These are phyloP conservation scores for Tetrax tetrax DNA, from an alignment of 2,113 vertebrate species.

Conservation along the genomic window DNA sequence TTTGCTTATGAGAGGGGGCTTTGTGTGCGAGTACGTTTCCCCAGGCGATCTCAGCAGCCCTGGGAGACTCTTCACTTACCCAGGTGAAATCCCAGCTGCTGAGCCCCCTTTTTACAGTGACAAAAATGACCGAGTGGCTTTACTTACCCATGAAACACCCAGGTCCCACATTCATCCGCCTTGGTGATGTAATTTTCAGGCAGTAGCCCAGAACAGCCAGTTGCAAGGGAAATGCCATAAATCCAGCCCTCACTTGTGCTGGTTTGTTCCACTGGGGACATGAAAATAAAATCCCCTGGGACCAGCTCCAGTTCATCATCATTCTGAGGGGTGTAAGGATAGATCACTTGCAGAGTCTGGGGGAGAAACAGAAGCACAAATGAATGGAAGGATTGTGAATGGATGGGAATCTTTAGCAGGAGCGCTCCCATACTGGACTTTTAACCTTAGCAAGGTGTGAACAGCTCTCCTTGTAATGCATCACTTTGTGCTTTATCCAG, in stretches of 20 bases:
- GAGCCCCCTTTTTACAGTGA: background rate
- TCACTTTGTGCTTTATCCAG: background rate
- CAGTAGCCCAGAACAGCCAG: slow-evolving; percentile 92
- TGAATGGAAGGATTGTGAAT: background rate
- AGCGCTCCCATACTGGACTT: background rate
- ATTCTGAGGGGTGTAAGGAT: slow-evolving; percentile 94
- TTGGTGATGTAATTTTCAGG: slow-evolving; percentile 95
- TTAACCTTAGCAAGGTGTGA: background rate
- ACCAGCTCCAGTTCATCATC: slow-evolving; percentile 95
- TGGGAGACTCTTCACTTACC: background rate
- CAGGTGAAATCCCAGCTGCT: background rate
- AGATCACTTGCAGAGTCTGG: slow-evolving; percentile 95
- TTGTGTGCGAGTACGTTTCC: background rate
- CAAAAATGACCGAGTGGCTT: background rate
- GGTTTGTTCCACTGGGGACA: slow-evolving; percentile 90
- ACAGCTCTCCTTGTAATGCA: background rate
- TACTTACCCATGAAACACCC: slow-evolving; percentile 94
- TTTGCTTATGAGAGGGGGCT: background rate
- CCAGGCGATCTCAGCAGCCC: background rate
- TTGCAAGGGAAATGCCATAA: slow-evolving; percentile 89
- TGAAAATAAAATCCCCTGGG: slow-evolving; percentile 95
- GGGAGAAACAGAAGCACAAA: background rate
- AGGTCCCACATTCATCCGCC: slow-evolving; percentile 94
- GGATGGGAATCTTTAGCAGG: background rate
- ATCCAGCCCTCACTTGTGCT: slow-evolving; percentile 96